These are phyloP conservation scores for Urocitellus parryii DNA, from an alignment of 2,113 vertebrate genomes.

Conservation along the genomic window DNA sequence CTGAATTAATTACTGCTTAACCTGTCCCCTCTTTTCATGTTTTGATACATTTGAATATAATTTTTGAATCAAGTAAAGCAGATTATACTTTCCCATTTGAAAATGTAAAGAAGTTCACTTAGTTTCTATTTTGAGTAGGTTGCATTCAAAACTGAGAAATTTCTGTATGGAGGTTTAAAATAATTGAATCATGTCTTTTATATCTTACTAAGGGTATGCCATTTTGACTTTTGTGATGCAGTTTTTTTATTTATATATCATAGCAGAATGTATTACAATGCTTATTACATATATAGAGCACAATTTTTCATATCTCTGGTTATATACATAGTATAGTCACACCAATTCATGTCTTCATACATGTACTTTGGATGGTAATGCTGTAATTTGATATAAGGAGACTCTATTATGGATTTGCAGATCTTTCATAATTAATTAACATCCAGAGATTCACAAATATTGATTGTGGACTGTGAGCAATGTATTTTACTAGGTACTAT, in stretches of 20 bases:
- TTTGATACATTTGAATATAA: background rate
- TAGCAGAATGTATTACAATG: no score
- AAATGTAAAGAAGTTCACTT: background rate
- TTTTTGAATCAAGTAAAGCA: background rate
- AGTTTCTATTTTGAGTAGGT: slow-evolving; percentile 32
- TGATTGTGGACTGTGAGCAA: background rate
- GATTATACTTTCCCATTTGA: slow-evolving; percentile 15
- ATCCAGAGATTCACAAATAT: background rate
- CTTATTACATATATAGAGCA: no score
- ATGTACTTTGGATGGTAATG: no score
- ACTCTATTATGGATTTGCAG: background rate
- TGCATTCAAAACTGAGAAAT: background rate
- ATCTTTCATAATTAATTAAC: background rate
- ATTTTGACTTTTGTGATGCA: background rate
- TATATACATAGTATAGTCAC: no score
- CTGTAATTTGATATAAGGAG: background rate
- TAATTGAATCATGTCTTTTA: slow-evolving; percentile 6
- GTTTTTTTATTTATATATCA: background rate
- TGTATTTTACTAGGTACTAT: background rate
- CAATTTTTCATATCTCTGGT: no score
- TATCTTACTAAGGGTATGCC: background rate
- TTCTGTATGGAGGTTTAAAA: background rate
- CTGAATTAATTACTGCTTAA: slow-evolving; percentile 25
- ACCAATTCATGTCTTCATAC: no score
- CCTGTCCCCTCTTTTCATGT: background rate